A percentile compares a stretch with the other conserved stretches of the same genome.
phyloP scores from a whole-genome alignment of 2,797 vertebrate species.

The Podargus strigoides region DNA sequence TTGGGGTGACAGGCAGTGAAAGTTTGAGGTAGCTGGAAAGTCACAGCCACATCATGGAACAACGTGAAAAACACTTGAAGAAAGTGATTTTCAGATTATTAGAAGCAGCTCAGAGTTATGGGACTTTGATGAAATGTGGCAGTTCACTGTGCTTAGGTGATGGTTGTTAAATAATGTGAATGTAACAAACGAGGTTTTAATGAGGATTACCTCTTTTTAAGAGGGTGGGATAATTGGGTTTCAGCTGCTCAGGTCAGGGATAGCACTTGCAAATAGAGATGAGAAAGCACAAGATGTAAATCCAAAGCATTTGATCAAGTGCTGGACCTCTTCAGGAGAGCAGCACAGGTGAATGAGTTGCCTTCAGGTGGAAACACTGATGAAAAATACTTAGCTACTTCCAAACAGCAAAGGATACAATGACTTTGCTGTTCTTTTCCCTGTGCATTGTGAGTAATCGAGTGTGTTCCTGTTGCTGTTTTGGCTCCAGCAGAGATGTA shows the following conservation, averaged over 20 bases:
- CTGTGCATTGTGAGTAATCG: rapidly evolving
- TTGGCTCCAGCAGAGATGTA: background rate
- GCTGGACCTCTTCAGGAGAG: background rate
- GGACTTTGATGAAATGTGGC: background rate
- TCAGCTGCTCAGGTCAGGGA: background rate
- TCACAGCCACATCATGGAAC: background rate
- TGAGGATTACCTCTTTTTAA: background rate
- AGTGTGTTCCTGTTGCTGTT: rapidly evolving
- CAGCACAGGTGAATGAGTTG: background rate
- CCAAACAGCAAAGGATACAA: background rate
- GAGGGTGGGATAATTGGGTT: background rate
- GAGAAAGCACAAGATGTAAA: background rate
- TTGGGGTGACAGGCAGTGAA: background rate
- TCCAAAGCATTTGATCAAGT: background rate
- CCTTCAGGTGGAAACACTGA: background rate
- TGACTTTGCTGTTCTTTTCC: background rate
- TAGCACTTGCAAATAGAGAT: rapidly evolving
- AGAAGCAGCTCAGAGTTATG: background rate
- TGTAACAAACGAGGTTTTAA: background rate
- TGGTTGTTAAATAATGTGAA: background rate
- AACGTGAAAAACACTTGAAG: background rate
- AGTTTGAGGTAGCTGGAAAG: background rate
- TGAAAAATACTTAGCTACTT: background rate
- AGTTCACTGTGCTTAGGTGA: background rate
- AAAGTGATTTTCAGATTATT: background rate